Percentiles rank a stretch among this genome's conserved stretches.
Evolutionary conservation across 2,888 invertebrate genomes (phyloP).

Genomic region (Andricus curvator): DNA sequence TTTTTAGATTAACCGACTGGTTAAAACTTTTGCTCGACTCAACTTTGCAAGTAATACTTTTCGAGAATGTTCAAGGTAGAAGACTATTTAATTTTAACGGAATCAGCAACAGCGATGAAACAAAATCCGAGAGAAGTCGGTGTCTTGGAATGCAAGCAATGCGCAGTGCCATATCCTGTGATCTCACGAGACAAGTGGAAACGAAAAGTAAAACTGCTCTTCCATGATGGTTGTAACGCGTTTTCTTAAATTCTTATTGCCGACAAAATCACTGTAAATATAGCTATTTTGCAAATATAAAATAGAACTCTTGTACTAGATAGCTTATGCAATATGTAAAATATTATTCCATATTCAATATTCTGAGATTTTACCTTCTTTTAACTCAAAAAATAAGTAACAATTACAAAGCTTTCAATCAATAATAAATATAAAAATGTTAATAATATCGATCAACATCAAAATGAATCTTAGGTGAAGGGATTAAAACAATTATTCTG

Average conservation of each 20-base stretch:
- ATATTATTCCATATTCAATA: no score
- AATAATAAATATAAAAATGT: no score
- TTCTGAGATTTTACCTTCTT: no score
- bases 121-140: constrained; percentile 2
- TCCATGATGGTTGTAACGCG: neutral
- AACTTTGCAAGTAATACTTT: neutral
- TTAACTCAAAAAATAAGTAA: no score
- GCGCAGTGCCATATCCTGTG: neutral
- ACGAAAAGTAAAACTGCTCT: neutral
- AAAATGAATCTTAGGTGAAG: no score
- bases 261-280: neutral
- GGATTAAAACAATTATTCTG: no score
- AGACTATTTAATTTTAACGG: constrained; percentile 12
- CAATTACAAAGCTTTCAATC: no score
- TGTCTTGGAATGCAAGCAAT: constrained; percentile 30
- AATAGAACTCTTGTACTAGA: neutral
- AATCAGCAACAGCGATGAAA: constrained; percentile 16
- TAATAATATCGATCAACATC: no score
- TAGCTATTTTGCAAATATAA: neutral
- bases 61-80: neutral
- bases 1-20: neutral
- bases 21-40: neutral
- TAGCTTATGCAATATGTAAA: neutral
- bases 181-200: neutral
- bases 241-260: constrained; percentile 8